Base-by-base conservation (phyloP, 1,140 invertebrate species). In the Papilio polytes region DNA sequence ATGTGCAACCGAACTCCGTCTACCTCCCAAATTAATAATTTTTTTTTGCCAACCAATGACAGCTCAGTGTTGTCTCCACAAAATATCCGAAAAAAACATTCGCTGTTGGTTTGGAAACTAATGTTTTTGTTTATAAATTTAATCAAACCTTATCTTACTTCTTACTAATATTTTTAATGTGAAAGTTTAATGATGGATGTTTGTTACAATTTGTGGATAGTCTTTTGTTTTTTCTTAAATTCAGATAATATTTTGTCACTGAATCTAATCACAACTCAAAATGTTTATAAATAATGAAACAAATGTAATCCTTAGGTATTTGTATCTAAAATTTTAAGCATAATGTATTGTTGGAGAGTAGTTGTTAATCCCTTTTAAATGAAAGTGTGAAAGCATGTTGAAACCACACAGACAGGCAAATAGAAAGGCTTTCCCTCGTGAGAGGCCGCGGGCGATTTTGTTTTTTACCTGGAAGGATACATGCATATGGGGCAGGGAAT, bases 301-400 rank as follows among this genome's bases (percentile, higher is more conserved):
- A 15, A 26, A 26, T 12, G 59, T 18, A 31, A 70, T 70, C 3
- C 4, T 70, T 31, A 31, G 13, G 2, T 18, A 31, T 70, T 70
- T 81, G 77, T 81, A 83, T 48, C 81, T 66, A 78, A 86, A 78
- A 82, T 81, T 53, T 82, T 83, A 82, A 83, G 84, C 46, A 36
- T 63, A 74, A 78, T 78, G 59, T 44, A 80, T 48, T 78, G 48
- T 78, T 63, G 20, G 53, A 78, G 76, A 74, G 56, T 56, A 59
- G 79, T 80, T 80, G 41, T 20, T 80, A 72, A 78, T 78, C 56
- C 46, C 31, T 78, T 78, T 77, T 77, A 46, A 46, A 63, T 83
- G 84, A 90, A 91, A 93, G 90, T 93, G 90, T 91, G 86, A 92
- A 92, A 91, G 83, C 87, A 83, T 93, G 90, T 92, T 87, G 77